Evolutionary conservation across 2,888 invertebrate species (phyloP).

Genomic region (Drosophila meridionalis): DNA sequence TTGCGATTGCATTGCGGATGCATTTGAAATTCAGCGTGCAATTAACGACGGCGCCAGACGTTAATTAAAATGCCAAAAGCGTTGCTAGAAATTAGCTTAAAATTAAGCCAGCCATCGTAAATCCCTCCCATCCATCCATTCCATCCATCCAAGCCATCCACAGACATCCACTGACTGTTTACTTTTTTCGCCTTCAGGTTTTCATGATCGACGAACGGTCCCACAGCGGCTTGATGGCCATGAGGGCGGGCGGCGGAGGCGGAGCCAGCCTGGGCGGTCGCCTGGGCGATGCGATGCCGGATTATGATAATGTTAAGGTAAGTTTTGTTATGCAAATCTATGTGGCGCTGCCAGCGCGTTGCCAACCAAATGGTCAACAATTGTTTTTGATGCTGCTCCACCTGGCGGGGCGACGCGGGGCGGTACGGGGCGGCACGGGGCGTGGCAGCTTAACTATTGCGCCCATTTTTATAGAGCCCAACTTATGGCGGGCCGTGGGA

Average conservation of each 20-base stretch:
- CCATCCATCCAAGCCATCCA: background rate
- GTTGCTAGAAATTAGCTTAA: constrained; percentile 35
- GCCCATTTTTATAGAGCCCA: constrained; percentile 49
- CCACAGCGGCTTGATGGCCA: constrained; percentile 86
- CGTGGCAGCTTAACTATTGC: constrained; percentile 54
- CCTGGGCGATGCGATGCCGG: constrained; percentile 86
- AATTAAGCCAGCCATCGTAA: background rate
- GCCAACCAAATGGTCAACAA: constrained; percentile 54
- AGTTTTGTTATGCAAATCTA: constrained; percentile 77
- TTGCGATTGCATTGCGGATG: constrained; percentile 48
- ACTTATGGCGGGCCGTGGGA: constrained; percentile 63
- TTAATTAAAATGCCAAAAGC: constrained; percentile 46
- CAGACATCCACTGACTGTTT: background rate
- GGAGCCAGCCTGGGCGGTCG: constrained; percentile 85
- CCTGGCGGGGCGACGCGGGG: constrained; percentile 12
- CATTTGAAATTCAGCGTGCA: constrained; percentile 44
- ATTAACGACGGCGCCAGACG: constrained; percentile 34
- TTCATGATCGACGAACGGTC: constrained; percentile 87
- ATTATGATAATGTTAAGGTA: constrained; percentile 90
- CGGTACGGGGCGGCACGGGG: constrained; percentile 1
- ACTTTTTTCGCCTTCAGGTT: constrained; percentile 67
- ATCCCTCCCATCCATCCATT: background rate
- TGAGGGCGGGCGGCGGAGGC: constrained; percentile 86
- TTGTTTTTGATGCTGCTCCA: constrained; percentile 35
- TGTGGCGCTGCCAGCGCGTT: constrained; percentile 16